Conservation (phyloP, 2,888 invertebrate species). For the Labia minor region DNA sequence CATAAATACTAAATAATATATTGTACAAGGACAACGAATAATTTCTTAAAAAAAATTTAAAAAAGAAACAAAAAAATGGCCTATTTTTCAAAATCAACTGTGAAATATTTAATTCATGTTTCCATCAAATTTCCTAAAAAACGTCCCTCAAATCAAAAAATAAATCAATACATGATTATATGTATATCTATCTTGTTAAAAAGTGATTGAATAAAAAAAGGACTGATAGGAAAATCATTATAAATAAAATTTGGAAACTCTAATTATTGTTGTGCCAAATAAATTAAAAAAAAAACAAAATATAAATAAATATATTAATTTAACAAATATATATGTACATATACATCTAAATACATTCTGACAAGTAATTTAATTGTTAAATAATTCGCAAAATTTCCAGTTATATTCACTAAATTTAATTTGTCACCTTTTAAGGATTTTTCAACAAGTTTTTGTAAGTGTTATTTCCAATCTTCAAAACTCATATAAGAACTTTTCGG, state of each 20-base stretch:
- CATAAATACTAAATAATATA: not conserved
- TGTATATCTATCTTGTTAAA: not conserved
- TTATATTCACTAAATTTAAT: too few species aligned
- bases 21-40: not conserved
- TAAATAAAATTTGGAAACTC: not conserved
- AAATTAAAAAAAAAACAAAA: not conserved
- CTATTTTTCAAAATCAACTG: conserved; percentile 3
- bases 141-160: conserved; percentile 7
- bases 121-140: conserved; percentile 3
- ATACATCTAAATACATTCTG: too few species aligned
- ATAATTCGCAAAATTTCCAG: too few species aligned
- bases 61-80: not conserved
- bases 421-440: too few species aligned
- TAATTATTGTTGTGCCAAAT: conserved; percentile 1
- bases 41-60: not conserved
- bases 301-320: not conserved
- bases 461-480: too few species aligned
- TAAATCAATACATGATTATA: not conserved
- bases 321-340: too few species aligned
- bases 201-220: not conserved
- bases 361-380: too few species aligned
- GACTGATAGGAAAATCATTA: not conserved
- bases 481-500: too few species aligned
- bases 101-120: not conserved
- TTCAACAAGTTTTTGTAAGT: too few species aligned